A percentile compares a stretch with the other conserved stretches of the same genome.
These are phyloP conservation scores for Chelonia mydas DNA, from an alignment of 2,797 vertebrate species.

Conservation along the genomic window DNA sequence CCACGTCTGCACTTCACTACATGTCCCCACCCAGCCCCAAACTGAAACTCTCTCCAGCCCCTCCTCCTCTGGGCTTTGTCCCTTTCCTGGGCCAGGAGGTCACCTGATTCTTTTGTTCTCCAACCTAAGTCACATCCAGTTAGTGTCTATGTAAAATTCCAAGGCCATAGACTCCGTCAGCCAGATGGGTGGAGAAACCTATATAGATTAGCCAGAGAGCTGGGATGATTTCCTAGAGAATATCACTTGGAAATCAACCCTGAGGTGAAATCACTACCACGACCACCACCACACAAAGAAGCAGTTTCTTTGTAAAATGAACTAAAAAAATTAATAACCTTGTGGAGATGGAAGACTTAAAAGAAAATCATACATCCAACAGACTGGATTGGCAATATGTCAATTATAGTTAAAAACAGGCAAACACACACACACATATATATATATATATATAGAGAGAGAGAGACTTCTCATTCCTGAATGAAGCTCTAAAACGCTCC, in stretches of 20 bases:
- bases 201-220: background rate
- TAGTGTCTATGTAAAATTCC: too few species aligned
- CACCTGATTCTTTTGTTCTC: too few species aligned
- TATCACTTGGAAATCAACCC: background rate
- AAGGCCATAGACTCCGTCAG: too few species aligned
- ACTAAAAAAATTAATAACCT: background rate
- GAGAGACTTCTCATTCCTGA: background rate
- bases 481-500: background rate
- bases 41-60: too few species aligned
- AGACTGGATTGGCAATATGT: background rate
- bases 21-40: too few species aligned
- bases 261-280: background rate
- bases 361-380: background rate
- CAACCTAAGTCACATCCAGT: too few species aligned
- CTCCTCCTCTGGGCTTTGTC: too few species aligned
- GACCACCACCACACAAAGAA: background rate
- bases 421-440: background rate
- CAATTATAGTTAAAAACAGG: background rate
- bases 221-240: constrained; percentile 4
- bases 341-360: constrained; percentile 5
- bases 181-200: background rate
- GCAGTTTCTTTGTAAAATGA: constrained; percentile 9
- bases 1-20: too few species aligned
- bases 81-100: too few species aligned
- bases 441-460: background rate